Base-by-base conservation (phyloP, 2,888 invertebrate species). In the Caenorhabditis zanzibari region DNA sequence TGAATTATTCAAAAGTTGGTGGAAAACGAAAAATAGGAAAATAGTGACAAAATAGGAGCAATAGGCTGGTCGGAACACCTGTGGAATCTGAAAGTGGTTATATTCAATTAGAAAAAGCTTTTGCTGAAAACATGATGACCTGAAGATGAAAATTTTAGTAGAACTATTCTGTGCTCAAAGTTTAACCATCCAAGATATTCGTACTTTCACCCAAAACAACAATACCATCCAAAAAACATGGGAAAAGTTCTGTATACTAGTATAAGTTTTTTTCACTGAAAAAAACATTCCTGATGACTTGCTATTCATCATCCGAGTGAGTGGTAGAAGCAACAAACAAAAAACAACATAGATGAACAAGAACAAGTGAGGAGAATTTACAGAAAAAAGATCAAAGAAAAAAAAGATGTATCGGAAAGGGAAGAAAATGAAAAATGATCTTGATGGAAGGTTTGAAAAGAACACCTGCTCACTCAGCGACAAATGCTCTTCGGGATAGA, bases 231-330 rank as follows among this genome's bases (percentile, higher is more conserved):
- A 16, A 35, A 44, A 63, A 44, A 38, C 38, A 59, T 10, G 14
- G 61, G 41, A 61, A 61, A 41, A 61, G 61, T 61, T 61, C 58
- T 32, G 9, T 32, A 61, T 28, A 63, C 44, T 47, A 63, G 24
- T 63, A 63, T 61, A 38, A 19, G 47, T 47, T 19, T 47, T 63
- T 10, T 44, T 2, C 24, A 24, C 19, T 14, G 7, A 16, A 41
- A 63, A 66, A 66, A 66, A 66, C 66, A 66, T 52, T 66, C 28
- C 28, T 66, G 49, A 68, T 68, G 49, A 68, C 68, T 68, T 49
- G 68, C 68, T 68, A 54, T 54, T 68, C 68, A 68, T 68, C 68
- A 68, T 68, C 44, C 22, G 10, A 63, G 63, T 63, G 63, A 22
- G 41, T 16, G 61, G 61, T 41, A 63, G 47, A 44, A 63, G n/a